Evolutionary conservation across 2,113 vertebrate genomes (phyloP), one percentile per base, ranked within the genome.

Genomic region (Cairina moschata): DNA sequence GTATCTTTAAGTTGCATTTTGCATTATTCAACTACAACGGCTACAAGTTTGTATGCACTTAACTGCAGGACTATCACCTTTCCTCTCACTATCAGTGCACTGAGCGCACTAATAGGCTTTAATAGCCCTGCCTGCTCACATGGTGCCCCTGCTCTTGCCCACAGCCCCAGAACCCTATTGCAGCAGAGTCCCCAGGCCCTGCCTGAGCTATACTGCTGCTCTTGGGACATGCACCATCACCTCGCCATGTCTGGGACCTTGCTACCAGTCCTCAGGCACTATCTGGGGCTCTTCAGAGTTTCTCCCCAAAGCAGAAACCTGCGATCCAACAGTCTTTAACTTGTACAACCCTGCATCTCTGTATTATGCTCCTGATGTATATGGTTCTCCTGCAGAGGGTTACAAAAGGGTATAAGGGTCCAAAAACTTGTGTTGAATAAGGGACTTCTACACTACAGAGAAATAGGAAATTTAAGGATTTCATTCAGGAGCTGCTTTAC

Each of bases 121-220:
- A 52, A 20, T 22, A 59, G 11, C 34, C 25, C 20, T 81, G 29
- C 3, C 9, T 25, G 31, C 50, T 34, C 67, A 40, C 6, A 13
- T 17, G 25, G 78, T 34, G 44, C 8, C 8, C 6, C 9, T 4
- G 13, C 15, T 75, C 44, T 32, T 68, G 23, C n/a, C 48, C 7
- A 13, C 1, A 0, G 8, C 7, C 52, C 25, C 8, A 3, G 3
- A 55, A 15, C 52, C 52, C 52, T 16, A 25, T 25, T 25, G 22
- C 59, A 62, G 14, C n/a, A 36, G 59, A 36, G 23, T 52, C 12
- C 50, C 50, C 23, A 25, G 7, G 5, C 29, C 17, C 67, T 63
- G 12, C 20, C 18, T 55, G 38, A 83, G 38, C 28, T 60, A 12
- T 2, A 8, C 31, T 60, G 40, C 23, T 29, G 26, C 28, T 68